Conservation (phyloP, 2,888 invertebrate species). For the Mycalesis mineus region DNA sequence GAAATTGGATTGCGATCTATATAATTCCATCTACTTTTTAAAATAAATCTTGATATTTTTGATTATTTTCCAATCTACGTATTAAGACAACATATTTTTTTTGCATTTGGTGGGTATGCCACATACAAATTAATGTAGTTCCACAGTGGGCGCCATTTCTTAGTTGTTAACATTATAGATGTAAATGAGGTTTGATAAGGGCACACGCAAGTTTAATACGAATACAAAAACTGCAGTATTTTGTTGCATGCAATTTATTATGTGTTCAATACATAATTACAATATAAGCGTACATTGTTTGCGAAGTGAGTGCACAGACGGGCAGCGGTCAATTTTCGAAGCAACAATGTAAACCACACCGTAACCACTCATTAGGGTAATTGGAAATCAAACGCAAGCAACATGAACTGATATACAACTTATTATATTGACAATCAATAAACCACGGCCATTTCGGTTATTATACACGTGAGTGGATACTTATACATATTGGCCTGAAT, state of each 20-base stretch:
- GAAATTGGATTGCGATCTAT: neutral
- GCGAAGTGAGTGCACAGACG: slow-evolving; percentile 5
- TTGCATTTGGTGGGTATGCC: neutral
- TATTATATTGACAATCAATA: slow-evolving; percentile 17
- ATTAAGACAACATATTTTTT: too few species aligned
- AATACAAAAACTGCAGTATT: slow-evolving; percentile 7
- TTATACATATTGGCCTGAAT: slow-evolving; percentile 5
- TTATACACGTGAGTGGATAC: neutral
- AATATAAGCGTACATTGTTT: slow-evolving; percentile 1
- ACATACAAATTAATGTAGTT: neutral
- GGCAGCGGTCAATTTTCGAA: slow-evolving; percentile 17
- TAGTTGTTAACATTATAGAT: slow-evolving; percentile 9
- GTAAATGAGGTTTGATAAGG: slow-evolving; percentile 8
- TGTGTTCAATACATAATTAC: neutral
- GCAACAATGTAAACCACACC: slow-evolving; percentile 51
- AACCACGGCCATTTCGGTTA: slow-evolving; percentile 12
- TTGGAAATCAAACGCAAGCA: slow-evolving; percentile 48
- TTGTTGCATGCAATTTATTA: slow-evolving; percentile 14
- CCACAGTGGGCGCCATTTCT: neutral
- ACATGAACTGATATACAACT: slow-evolving; percentile 19
- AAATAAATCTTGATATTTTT: neutral
- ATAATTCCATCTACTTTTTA: neutral
- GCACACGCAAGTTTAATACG: slow-evolving; percentile 11
- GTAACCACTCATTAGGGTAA: slow-evolving; percentile 54
- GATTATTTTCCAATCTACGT: neutral